Conservation (phyloP, 2,113 vertebrate genomes). For the Plotosus lineatus region DNA sequence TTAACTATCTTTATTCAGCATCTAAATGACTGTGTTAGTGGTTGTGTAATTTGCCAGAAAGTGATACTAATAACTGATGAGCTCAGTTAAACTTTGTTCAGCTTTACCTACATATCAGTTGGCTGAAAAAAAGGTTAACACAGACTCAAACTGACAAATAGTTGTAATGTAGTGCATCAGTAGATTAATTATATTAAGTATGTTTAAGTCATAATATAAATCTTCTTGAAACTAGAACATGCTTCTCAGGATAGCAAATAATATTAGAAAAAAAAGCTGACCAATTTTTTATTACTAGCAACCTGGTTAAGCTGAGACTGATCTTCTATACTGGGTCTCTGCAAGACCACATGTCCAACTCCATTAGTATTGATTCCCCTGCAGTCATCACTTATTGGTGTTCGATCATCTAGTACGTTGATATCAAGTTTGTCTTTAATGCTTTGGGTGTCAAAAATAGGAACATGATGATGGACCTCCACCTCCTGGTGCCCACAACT, state of each 20-base stretch:
- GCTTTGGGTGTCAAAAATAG: conserved; percentile 13
- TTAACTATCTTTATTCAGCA: neutral
- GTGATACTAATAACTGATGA: neutral
- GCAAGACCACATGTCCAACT: neutral
- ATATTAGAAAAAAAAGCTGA: neutral
- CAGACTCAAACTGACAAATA: neutral
- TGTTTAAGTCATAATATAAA: neutral
- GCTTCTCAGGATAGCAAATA: neutral
- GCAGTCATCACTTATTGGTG: neutral
- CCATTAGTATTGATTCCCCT: conserved; percentile 7
- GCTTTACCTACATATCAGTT: neutral
- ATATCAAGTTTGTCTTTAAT: neutral
- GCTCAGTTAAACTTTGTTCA: neutral
- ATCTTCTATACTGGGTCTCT: conserved; percentile 7
- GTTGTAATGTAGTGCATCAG: neutral
- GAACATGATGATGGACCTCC: conserved; percentile 30
- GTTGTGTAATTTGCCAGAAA: neutral
- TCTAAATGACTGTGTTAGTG: neutral
- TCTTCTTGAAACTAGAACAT: neutral
- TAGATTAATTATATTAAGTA: neutral
- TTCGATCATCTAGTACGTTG: neutral
- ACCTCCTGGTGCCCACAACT: conserved; percentile 10
- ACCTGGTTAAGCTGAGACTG: conserved; percentile 22
- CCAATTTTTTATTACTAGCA: conserved; percentile 9
- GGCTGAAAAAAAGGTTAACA: neutral